Evolutionary conservation across 2,888 invertebrate genomes (phyloP).

Genomic region (Balanococcus diminutus): DNA sequence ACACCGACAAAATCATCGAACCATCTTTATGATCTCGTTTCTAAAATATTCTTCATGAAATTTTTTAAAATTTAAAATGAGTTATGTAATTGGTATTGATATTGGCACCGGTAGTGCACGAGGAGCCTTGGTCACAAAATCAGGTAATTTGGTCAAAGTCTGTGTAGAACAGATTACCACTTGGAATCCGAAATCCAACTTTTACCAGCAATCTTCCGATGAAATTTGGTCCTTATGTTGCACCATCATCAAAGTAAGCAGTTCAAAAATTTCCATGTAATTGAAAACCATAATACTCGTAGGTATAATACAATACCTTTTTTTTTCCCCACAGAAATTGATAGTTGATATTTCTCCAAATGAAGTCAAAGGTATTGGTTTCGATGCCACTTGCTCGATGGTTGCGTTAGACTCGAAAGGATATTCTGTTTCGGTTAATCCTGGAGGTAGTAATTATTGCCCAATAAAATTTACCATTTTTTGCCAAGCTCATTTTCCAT

Average conservation of each 20-base stretch:
- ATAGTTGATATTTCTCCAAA: conserved; percentile 9
- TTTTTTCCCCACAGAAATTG: conserved; percentile 20
- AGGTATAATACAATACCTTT: background rate
- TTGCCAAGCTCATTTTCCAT: background rate
- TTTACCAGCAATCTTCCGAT: conserved; percentile 89
- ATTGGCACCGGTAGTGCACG: conserved; percentile 91
- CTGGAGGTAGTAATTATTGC: no score
- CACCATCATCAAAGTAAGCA: conserved; percentile 77
- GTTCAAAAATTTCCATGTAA: background rate
- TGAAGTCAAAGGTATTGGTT: conserved; percentile 84
- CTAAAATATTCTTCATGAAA: background rate
- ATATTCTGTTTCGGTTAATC: conserved; percentile 74
- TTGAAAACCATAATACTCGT: no score
- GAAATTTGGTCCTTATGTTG: conserved; percentile 84
- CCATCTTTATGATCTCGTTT: background rate
- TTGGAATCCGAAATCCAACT: conserved; percentile 77
- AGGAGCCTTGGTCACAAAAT: conserved; percentile 75
- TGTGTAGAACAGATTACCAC: conserved; percentile 73
- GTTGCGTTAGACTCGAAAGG: conserved; percentile 77
- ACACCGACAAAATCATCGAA: background rate
- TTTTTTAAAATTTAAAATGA: background rate
- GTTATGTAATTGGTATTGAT: conserved; percentile 75
- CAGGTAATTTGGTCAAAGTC: conserved; percentile 72
- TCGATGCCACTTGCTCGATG: conserved; percentile 94
- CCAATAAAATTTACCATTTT: no score